phyloP scores from a whole-genome alignment of 2,797 vertebrate genomes.

The Arremon brunneinucha region DNA sequence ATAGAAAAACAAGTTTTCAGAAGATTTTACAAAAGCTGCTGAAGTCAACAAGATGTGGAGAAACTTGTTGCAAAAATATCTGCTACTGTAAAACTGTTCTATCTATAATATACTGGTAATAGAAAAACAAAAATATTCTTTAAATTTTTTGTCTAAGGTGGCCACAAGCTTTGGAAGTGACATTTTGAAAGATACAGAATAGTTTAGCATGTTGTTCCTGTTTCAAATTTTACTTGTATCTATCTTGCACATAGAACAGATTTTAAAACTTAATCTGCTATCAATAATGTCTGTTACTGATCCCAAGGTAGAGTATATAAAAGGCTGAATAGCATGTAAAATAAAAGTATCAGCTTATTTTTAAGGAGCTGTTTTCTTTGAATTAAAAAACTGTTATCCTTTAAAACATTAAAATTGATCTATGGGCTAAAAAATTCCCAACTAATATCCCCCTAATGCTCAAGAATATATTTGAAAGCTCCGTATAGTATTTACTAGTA shows the following conservation, averaged over 20 bases:
- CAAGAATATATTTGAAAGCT: background rate
- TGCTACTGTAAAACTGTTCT: background rate
- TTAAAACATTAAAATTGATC: background rate
- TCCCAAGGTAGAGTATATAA: background rate
- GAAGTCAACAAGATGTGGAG: background rate
- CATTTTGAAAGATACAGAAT: background rate
- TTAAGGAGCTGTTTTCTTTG: background rate
- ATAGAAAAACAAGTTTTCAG: background rate
- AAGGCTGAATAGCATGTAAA: background rate
- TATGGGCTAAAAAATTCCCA: background rate
- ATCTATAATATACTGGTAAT: background rate
- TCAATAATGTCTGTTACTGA: background rate
- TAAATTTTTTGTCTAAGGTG: background rate
- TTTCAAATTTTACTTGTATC: background rate
- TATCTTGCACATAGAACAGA: background rate
- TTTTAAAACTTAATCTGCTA: background rate
- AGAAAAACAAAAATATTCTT: background rate
- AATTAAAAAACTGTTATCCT: background rate
- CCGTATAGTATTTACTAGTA: background rate
- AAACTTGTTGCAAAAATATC: background rate
- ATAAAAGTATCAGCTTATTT: background rate
- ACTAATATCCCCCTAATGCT: background rate
- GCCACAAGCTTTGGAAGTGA: background rate
- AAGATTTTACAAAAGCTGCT: background rate
- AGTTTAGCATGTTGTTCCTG: background rate